Evolutionary conservation across 2,888 invertebrate species (phyloP).

Genomic region (Noctua janthe): DNA sequence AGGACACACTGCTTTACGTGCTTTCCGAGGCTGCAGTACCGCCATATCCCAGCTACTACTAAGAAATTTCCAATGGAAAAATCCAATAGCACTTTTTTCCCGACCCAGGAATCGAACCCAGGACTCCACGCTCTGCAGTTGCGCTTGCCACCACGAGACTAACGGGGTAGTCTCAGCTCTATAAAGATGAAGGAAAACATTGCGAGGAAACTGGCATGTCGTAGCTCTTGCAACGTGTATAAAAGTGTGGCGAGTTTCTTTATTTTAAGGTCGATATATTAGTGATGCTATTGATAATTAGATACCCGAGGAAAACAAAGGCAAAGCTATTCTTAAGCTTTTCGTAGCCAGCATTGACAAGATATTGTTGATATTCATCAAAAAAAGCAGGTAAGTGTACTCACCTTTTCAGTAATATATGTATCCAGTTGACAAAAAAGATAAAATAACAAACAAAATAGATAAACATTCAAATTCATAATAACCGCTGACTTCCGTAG

Average conservation of each 20-base stretch:
- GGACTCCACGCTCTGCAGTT: too few relatives aligned
- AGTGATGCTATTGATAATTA: background rate
- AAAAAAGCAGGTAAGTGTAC: background rate
- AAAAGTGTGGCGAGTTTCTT: background rate
- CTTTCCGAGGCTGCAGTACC: too few relatives aligned
- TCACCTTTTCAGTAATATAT: slow-evolving; percentile 24
- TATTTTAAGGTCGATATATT: background rate
- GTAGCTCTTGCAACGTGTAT: background rate
- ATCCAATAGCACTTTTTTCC: too few relatives aligned
- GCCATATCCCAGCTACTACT: too few relatives aligned
- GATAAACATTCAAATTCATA: slow-evolving; percentile 23
- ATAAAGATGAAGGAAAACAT: background rate
- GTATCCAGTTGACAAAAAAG: slow-evolving; percentile 20
- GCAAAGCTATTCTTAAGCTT: background rate
- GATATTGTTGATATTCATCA: background rate
- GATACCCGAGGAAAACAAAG: background rate
- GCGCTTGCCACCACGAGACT: background rate
- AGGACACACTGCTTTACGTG: too few relatives aligned
- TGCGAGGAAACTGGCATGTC: background rate
- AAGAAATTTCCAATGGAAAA: too few relatives aligned
- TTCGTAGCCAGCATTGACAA: background rate
- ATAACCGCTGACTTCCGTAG: slow-evolving; percentile 11
- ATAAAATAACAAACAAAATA: slow-evolving; percentile 1
- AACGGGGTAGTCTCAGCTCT: background rate
- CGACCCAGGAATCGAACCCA: background rate